phyloP scores from a whole-genome alignment of 2,113 vertebrate species.

The Hippotragus niger region DNA sequence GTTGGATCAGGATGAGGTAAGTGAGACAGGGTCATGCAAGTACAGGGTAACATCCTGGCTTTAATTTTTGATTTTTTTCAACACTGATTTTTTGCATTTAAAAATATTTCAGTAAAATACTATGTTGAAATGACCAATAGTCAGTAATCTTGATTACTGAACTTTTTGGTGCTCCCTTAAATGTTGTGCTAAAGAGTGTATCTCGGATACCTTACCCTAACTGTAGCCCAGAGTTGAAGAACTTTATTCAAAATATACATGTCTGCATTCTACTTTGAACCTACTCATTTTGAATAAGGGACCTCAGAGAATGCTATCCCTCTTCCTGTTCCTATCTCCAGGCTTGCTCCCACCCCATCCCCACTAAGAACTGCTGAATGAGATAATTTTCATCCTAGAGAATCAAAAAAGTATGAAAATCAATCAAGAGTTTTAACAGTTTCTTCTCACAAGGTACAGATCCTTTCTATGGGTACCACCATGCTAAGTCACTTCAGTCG shows the following conservation, averaged over 20 bases:
- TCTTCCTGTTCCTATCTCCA: background rate
- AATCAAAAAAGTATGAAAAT: background rate
- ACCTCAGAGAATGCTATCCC: background rate
- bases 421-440: background rate
- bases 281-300: background rate
- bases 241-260: background rate
- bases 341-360: rapidly evolving
- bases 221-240: background rate
- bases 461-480: background rate
- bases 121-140: background rate
- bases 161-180: background rate
- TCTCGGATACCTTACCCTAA: background rate
- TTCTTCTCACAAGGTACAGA: background rate
- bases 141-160: background rate
- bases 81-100: background rate
- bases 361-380: background rate
- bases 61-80: background rate
- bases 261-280: background rate
- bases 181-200: background rate
- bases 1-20: background rate
- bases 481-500: too few relatives aligned
- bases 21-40: background rate
- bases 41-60: background rate
- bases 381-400: background rate
- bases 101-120: background rate